Evolutionary conservation across 2,797 vertebrate species (phyloP), one percentile per base, ranked within the genome.

Genomic region (Thalassophryne amazonica): DNA sequence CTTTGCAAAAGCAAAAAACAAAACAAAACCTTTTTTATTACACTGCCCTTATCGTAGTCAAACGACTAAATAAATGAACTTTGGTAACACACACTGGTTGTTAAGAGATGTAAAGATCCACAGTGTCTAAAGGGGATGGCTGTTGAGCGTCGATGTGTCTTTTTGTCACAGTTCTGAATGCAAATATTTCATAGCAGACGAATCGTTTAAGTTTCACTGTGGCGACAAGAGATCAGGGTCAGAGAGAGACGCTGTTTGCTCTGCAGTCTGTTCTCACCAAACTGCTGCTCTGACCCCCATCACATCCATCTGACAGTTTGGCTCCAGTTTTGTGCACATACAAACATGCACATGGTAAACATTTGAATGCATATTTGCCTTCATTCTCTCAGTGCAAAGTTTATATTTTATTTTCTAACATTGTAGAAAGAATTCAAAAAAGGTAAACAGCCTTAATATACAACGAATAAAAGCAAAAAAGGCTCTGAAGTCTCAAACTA

Each of bases 181-280:
- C 12, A 14, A 2, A 15, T 11, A 40, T 4, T 1, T 45, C 35
- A 4, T 4, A 21, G 17, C 14, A 21, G 10, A 8, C 17, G 8
- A 45, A n/a, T 52, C 1, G 4, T 30, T 33, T 6, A 15, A 24
- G 15, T 11, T 40, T 36, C 13, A 4, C 11, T 14, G 19, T 48
- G 45, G 57, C 12, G 40, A 62, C n/a, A 15, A 25, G 19, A 7
- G 46, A 21, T 5, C 16, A 27, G 30, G 57, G 47, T 40, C 27
- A 16, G 34, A 57, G 47, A 32, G 35, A 51, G 53, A 37, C 3
- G 3, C 19, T 83, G 74, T 88, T 88, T 87, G 67, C 69, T 61
- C 69, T 69, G 39, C 29, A 57, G 72, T 47, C 73, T 80, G 62
- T 76, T 86, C 86, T 85, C 87, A 89, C 83, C 86, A 76, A 76